Evolutionary conservation across 2,888 invertebrate genomes (phyloP).

Genomic region (Oxytorus armatus): DNA sequence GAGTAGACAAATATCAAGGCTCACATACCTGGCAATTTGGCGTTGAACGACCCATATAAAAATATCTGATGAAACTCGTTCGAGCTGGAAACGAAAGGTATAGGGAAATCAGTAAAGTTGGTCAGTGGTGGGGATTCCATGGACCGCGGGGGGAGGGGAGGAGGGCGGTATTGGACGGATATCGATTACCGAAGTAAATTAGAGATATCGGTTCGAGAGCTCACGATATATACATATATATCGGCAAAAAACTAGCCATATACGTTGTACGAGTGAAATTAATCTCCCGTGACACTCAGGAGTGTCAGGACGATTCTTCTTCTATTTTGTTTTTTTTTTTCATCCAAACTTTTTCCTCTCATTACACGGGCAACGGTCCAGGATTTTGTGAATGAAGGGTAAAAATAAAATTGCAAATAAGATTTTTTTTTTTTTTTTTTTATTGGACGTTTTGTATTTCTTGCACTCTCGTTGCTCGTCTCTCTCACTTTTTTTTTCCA

Average conservation of each 20-base stretch:
- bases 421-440: constrained; percentile 47
- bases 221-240: constrained; percentile 6
- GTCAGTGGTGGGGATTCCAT: not conserved
- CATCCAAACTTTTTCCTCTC: constrained; percentile 5
- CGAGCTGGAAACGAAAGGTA: constrained; percentile 42
- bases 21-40: constrained; percentile 25
- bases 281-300: constrained; percentile 44
- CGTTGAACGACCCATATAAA: not conserved
- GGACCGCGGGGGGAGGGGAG: no score
- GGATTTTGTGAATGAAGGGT: constrained; percentile 34
- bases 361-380: constrained; percentile 22
- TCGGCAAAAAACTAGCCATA: not conserved
- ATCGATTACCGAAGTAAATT: constrained; percentile 63
- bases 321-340: not conserved
- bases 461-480: constrained; percentile 52
- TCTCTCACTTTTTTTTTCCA: constrained; percentile 43
- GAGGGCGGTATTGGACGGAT: constrained; percentile 27
- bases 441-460: constrained; percentile 57
- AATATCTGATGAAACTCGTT: constrained; percentile 24
- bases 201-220: constrained; percentile 57
- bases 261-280: constrained; percentile 44
- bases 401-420: constrained; percentile 33
- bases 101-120: constrained; percentile 34
- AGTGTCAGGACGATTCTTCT: constrained; percentile 46
- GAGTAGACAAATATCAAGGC: not conserved